Conservation (phyloP, 2,797 vertebrate species). For the Rhinogobio ventralis region DNA sequence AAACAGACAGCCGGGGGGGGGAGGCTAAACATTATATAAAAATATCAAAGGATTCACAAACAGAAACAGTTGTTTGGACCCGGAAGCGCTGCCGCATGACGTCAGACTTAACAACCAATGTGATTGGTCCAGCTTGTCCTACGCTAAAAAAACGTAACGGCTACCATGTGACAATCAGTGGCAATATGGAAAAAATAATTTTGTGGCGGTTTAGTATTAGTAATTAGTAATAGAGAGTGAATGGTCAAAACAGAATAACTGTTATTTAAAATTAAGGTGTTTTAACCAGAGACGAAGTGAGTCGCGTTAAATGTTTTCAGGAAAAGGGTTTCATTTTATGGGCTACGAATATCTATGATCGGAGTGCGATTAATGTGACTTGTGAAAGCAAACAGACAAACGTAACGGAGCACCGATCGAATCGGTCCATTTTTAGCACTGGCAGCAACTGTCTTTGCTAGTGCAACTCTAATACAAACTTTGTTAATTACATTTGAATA, state of each 20-base stretch:
- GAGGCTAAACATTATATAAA: too few species aligned
- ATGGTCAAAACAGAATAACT: not conserved
- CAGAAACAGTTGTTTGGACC: too few species aligned
- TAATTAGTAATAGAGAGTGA: not conserved
- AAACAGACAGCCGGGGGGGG: too few species aligned
- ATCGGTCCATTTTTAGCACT: conserved; percentile 21
- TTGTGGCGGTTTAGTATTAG: not conserved
- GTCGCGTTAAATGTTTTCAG: not conserved
- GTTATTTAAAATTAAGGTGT: not conserved
- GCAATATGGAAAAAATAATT: not conserved
- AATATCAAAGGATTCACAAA: too few species aligned
- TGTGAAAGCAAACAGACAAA: conserved; percentile 19
- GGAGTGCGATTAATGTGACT: conserved; percentile 33
- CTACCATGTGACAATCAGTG: not conserved
- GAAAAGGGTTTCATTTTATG: too few species aligned
- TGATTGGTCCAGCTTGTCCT: not conserved
- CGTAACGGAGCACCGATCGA: conserved; percentile 4
- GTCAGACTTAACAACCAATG: too few species aligned
- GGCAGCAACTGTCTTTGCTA: conserved; percentile 6
- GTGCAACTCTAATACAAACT: not conserved
- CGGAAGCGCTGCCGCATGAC: too few species aligned
- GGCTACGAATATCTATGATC: not conserved
- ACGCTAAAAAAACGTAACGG: not conserved
- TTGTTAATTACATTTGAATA: not conserved
- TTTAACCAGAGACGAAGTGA: too few species aligned